These are phyloP conservation scores for Heliconius congener DNA, from an alignment of 1,140 invertebrate species.

Conservation along the genomic window DNA sequence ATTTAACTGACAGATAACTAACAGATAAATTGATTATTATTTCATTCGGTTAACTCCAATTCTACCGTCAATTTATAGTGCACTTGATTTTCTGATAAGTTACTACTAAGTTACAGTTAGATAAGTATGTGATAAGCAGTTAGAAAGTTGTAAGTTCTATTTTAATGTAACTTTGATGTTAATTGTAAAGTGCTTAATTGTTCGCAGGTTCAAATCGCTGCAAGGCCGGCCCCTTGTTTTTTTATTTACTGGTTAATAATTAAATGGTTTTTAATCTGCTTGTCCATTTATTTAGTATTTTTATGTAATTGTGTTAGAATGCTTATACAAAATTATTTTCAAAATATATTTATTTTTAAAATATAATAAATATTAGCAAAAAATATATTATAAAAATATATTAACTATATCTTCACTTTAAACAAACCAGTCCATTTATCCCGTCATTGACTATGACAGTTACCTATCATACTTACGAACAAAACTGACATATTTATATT, in stretches of 20 bases:
- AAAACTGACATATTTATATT: neutral
- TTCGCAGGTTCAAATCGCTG: neutral
- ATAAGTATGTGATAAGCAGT: no score
- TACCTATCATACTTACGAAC: neutral
- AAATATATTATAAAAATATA: no score
- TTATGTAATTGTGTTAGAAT: no score
- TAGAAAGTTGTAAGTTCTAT: no score
- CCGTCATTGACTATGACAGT: neutral
- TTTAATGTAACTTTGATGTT: neutral
- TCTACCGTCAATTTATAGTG: neutral
- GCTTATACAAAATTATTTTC: no score
- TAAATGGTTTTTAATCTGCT: no score
- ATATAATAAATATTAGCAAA: no score
- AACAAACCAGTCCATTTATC: neutral
- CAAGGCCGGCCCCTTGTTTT: no score
- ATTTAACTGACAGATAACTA: constrained; percentile 11
- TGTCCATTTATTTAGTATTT: no score
- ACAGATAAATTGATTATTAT: constrained; percentile 12
- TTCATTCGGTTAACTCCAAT: neutral
- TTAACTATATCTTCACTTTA: neutral
- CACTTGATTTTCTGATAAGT: neutral
- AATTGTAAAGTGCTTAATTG: neutral
- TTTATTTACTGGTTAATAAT: no score
- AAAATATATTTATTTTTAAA: no score
- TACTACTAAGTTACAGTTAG: neutral